Percentiles rank a stretch among this genome's conserved stretches.
Evolutionary conservation across 1,140 invertebrate genomes (phyloP).

Genomic region (Ceratina calcarata): DNA sequence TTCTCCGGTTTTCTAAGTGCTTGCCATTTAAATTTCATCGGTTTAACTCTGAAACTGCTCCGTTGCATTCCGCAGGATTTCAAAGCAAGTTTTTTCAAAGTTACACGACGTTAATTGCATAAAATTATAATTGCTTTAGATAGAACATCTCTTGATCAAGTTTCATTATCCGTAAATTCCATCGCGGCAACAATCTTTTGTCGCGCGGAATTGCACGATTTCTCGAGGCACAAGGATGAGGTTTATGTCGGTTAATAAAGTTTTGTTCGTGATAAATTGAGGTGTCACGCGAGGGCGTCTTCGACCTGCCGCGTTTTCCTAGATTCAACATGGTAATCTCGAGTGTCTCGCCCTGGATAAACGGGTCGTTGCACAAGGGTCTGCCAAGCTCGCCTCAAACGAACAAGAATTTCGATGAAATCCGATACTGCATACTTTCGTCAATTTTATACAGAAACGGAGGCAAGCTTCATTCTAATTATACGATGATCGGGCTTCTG

Average conservation of each 20-base stretch:
- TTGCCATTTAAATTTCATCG: no score
- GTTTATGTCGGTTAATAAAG: not conserved
- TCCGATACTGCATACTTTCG: not conserved
- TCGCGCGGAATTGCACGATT: no score
- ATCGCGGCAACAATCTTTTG: no score
- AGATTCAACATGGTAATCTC: not conserved
- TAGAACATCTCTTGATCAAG: no score
- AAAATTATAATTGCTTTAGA: no score
- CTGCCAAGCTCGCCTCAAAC: not conserved
- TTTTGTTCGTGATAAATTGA: not conserved
- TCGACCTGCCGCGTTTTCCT: not conserved
- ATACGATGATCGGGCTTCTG: no score
- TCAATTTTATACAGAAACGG: not conserved
- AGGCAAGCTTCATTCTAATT: not conserved
- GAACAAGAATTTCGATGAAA: not conserved
- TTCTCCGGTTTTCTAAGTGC: no score
- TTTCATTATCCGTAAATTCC: not conserved
- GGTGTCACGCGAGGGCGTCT: not conserved
- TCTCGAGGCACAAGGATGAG: no score
- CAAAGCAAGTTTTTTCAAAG: no score
- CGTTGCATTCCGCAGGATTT: no score
- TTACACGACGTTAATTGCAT: no score
- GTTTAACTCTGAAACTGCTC: no score
- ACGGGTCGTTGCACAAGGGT: slow-evolving; percentile 9
- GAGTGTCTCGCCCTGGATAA: not conserved